Conservation (phyloP, 2,797 vertebrate species). For the Echiichthys vipera region DNA sequence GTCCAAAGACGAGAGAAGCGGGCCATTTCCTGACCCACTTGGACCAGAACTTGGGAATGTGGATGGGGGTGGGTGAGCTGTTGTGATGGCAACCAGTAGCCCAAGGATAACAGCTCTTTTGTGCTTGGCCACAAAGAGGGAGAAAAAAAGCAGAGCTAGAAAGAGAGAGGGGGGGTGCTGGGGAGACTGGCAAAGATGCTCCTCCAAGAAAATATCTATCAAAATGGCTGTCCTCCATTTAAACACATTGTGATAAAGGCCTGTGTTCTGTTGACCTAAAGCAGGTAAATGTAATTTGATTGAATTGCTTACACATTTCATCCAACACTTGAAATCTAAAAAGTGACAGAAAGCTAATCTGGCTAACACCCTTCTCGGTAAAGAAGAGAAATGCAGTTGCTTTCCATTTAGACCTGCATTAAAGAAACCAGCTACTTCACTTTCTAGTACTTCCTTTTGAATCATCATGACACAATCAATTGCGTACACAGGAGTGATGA, state of each 20-base stretch:
- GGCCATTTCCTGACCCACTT: slow-evolving; percentile 73
- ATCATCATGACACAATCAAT: not conserved
- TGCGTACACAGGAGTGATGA: not conserved
- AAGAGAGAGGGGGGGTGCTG: slow-evolving; percentile 18
- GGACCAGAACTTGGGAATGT: slow-evolving; percentile 80
- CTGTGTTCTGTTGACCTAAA: not conserved
- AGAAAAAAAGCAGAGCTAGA: slow-evolving; percentile 61
- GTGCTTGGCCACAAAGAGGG: slow-evolving; percentile 76
- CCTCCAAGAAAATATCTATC: slow-evolving; percentile 33
- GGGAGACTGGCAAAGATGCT: slow-evolving; percentile 46
- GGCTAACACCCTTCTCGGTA: not conserved
- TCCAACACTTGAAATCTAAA: slow-evolving; percentile 7
- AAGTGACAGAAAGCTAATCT: slow-evolving; percentile 1
- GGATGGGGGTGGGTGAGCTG: slow-evolving; percentile 43
- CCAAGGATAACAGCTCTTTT: slow-evolving; percentile 82
- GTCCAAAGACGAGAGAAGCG: slow-evolving; percentile 39
- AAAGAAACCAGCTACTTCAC: slow-evolving; percentile 23
- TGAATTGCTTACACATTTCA: slow-evolving; percentile 5
- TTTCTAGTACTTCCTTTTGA: slow-evolving; percentile 11
- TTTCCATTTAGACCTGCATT: slow-evolving; percentile 1
- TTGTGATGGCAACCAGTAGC: slow-evolving; percentile 73
- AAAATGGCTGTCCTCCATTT: slow-evolving; percentile 40
- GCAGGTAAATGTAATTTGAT: not conserved
- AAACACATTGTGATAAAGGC: not conserved
- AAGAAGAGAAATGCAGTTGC: slow-evolving; percentile 1